Conservation (phyloP, 2,888 invertebrate species). For the Merodon equestris region DNA sequence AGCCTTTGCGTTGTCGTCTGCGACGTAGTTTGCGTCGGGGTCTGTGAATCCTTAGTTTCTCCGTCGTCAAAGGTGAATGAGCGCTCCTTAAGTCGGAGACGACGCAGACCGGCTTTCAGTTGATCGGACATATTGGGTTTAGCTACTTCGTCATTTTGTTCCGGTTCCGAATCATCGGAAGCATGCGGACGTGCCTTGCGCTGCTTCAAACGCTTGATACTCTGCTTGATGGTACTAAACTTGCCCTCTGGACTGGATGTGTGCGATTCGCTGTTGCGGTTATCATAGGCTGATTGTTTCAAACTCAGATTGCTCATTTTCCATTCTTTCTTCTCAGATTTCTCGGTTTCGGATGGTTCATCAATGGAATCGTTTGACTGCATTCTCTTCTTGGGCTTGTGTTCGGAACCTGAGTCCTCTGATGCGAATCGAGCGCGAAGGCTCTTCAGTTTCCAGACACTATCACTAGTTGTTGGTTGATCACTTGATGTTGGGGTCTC, state of each 20-base stretch:
- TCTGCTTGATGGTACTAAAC: slow-evolving; percentile 71
- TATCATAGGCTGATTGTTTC: slow-evolving; percentile 1
- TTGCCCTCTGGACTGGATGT: slow-evolving; percentile 52
- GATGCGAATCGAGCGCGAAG: slow-evolving; percentile 46
- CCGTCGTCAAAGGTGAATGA: slow-evolving; percentile 65
- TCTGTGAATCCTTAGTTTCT: neutral
- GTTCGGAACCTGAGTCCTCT: slow-evolving; percentile 20
- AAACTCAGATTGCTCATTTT: slow-evolving; percentile 37
- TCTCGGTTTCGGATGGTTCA: slow-evolving; percentile 22
- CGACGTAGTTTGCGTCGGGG: neutral
- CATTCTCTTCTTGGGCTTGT: slow-evolving; percentile 21
- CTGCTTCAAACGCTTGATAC: slow-evolving; percentile 74
- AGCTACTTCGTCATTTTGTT: slow-evolving; percentile 55
- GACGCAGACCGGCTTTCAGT: slow-evolving; percentile 72
- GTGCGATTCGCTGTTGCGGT: slow-evolving; percentile 7
- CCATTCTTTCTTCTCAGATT: slow-evolving; percentile 40
- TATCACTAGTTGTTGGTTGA: too few species aligned
- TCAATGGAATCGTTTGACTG: slow-evolving; percentile 44
- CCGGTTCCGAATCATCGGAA: slow-evolving; percentile 44
- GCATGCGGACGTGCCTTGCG: slow-evolving; percentile 58
- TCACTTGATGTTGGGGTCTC: slow-evolving; percentile 34
- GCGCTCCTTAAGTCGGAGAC: slow-evolving; percentile 71
- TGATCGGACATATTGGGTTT: slow-evolving; percentile 65
- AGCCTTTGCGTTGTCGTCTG: slow-evolving; percentile 68
- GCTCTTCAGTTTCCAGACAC: slow-evolving; percentile 42